These are phyloP conservation scores for Orchestes rusci DNA, from an alignment of 2,888 invertebrate genomes.

Conservation along the genomic window DNA sequence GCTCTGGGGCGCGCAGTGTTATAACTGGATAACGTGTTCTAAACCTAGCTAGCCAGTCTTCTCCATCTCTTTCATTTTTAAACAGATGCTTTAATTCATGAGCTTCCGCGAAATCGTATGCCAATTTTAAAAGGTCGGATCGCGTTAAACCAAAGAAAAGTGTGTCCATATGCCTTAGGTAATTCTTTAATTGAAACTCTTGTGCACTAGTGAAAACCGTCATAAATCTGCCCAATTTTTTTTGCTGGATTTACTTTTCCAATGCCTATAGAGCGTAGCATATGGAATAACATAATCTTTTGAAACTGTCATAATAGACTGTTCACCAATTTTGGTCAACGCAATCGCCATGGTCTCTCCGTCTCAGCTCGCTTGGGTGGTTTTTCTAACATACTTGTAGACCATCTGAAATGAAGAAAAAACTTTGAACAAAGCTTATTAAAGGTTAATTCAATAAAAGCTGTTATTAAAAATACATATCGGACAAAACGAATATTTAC, in stretches of 20 bases:
- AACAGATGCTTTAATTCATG: conserved; percentile 6
- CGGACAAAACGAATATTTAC: background rate
- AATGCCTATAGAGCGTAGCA: conserved; percentile 7
- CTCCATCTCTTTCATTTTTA: conserved; percentile 4
- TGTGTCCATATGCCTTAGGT: conserved; percentile 6
- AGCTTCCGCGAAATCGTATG: conserved; percentile 4
- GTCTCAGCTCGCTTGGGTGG: background rate
- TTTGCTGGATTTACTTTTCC: conserved; percentile 8
- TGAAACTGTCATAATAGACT: conserved; percentile 1
- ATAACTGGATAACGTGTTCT: conserved; percentile 2
- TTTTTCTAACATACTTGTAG: too few relatives aligned
- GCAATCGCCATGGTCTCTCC: conserved; percentile 6
- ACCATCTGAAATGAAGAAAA: too few relatives aligned
- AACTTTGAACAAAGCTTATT: too few relatives aligned
- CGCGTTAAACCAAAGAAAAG: conserved; percentile 6
- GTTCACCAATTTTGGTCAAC: conserved; percentile 6
- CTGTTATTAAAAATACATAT: too few relatives aligned
- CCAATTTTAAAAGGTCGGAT: background rate
- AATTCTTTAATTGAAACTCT: conserved; percentile 4
- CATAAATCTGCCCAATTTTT: conserved; percentile 4
- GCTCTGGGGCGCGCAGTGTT: conserved; percentile 2
- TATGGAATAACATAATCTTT: conserved; percentile 1
- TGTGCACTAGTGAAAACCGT: conserved; percentile 4
- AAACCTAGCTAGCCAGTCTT: conserved; percentile 7
- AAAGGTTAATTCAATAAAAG: too few relatives aligned